Evolutionary conservation across 2,888 invertebrate genomes (phyloP).

Genomic region (Polylopha cassiicola): DNA sequence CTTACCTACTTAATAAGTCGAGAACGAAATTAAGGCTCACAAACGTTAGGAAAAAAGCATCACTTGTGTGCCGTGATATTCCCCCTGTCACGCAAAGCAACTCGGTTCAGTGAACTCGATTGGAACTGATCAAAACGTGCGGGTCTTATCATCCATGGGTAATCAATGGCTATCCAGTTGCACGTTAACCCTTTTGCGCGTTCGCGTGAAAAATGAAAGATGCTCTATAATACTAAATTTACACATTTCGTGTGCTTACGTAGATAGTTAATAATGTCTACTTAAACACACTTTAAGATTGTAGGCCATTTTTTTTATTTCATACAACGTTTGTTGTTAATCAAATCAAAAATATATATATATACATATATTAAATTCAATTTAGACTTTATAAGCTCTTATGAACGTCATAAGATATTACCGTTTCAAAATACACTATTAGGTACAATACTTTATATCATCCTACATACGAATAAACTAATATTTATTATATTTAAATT

Average conservation of each 20-base stretch:
- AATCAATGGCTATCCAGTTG: slow-evolving; percentile 19
- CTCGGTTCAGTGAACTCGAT: slow-evolving; percentile 18
- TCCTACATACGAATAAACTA: no score
- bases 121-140: slow-evolving; percentile 16
- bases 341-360: no score
- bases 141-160: slow-evolving; percentile 20
- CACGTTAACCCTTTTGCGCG: slow-evolving; percentile 19
- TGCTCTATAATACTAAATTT: slow-evolving; percentile 10
- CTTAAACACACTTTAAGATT: no score
- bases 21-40: not conserved
- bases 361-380: no score
- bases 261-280: no score
- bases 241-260: slow-evolving; percentile 4
- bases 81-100: slow-evolving; percentile 15
- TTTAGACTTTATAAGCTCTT: no score
- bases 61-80: slow-evolving; percentile 8
- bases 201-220: slow-evolving; percentile 17
- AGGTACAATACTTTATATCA: no score
- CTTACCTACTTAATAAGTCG: not conserved
- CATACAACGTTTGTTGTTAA: no score
- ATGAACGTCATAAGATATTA: no score
- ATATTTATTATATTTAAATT: no score
- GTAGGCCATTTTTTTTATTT: no score
- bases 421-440: no score
- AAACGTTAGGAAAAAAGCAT: not conserved